phyloP scores from a whole-genome alignment of 2,888 invertebrate genomes.

The Geophilus truncorum region DNA sequence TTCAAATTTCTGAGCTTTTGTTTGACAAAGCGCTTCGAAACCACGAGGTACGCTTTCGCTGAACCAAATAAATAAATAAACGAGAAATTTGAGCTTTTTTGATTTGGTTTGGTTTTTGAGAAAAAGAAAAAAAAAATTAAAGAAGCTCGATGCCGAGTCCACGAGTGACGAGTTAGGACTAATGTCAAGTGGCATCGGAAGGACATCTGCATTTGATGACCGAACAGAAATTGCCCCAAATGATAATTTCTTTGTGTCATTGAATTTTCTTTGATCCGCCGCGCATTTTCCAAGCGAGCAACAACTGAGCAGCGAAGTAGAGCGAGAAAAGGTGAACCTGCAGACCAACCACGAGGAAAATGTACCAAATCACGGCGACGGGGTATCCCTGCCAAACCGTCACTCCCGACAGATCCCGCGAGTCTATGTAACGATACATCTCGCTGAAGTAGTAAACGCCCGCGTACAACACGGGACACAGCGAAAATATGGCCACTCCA shows the following conservation, averaged over 20 bases:
- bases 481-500: conserved; percentile 70
- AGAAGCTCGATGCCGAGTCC: no score
- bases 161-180: no score
- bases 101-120: no score
- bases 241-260: not conserved
- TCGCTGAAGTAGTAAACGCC: conserved; percentile 76
- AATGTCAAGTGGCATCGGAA: not conserved
- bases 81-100: no score
- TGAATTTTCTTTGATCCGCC: conserved; percentile 59
- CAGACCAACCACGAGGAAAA: conserved; percentile 75
- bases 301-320: conserved; percentile 74
- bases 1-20: no score
- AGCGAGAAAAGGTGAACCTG: conserved; percentile 85
- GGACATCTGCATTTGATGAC: not conserved
- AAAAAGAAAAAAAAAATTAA: no score
- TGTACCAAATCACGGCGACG: conserved; percentile 87
- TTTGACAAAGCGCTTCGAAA: no score
- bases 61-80: no score
- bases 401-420: conserved; percentile 63
- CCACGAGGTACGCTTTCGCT: no score
- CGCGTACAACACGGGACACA: conserved; percentile 75
- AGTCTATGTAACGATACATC: conserved; percentile 71
- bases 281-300: conserved; percentile 75
- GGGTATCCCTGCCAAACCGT: conserved; percentile 85
- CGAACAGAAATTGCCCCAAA: not conserved